Evolutionary conservation across 2,888 invertebrate genomes (phyloP).

Genomic region (Spisula subtruncata): DNA sequence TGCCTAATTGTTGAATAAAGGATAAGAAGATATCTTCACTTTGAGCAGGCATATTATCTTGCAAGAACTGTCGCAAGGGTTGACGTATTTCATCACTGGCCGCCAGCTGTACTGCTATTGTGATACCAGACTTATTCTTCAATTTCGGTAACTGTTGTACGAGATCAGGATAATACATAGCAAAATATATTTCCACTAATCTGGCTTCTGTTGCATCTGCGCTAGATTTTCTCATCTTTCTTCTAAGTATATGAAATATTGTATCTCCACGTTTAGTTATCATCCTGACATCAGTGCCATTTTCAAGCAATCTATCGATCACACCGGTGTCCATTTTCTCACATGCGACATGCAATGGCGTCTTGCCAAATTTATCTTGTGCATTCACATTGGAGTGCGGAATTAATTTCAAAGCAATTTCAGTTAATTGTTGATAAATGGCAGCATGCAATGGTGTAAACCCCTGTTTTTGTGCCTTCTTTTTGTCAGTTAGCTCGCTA

Average conservation of each 20-base stretch:
- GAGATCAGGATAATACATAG: background rate
- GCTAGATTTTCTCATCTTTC: background rate
- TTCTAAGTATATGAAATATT: constrained; percentile 35
- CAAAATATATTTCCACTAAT: background rate
- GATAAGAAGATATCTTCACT: no score
- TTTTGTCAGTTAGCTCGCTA: constrained; percentile 6
- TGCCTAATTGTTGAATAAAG: background rate
- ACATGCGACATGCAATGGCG: constrained; percentile 47
- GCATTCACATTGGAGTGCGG: constrained; percentile 46
- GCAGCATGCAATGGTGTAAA: constrained; percentile 54
- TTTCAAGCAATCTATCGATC: constrained; percentile 26
- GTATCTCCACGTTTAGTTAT: constrained; percentile 49
- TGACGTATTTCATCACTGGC: no score
- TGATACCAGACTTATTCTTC: background rate
- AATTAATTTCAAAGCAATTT: background rate
- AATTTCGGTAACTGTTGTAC: background rate
- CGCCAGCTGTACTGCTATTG: background rate
- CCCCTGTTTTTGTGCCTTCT: constrained; percentile 48
- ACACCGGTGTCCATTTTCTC: constrained; percentile 22
- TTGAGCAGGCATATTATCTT: background rate
- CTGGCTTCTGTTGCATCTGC: background rate
- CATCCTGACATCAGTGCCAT: constrained; percentile 35
- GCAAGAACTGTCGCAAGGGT: background rate
- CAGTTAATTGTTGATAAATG: background rate
- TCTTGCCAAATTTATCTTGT: constrained; percentile 50